These are phyloP conservation scores for Myotis planiceps DNA, from an alignment of 2,797 vertebrate genomes.

Conservation along the genomic window DNA sequence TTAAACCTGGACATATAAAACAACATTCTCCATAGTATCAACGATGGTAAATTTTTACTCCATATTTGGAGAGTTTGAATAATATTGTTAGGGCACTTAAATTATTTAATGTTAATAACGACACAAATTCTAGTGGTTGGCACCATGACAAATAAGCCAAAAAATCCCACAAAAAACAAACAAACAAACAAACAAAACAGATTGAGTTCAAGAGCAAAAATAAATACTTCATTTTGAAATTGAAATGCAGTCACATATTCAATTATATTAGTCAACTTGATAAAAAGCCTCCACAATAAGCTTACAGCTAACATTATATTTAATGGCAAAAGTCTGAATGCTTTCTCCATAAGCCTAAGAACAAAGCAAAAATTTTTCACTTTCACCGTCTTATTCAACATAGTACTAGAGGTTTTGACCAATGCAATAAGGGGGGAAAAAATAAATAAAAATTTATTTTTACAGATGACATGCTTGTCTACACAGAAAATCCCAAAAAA, in stretches of 20 bases:
- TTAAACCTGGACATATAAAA: background rate
- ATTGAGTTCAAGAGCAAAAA: conserved; percentile 31
- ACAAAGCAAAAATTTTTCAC: background rate
- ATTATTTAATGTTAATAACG: background rate
- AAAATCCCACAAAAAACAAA: background rate
- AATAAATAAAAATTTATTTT: background rate
- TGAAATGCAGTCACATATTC: background rate
- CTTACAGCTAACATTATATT: background rate
- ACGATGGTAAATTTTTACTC: background rate
- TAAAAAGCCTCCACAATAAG: background rate
- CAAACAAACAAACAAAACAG: background rate
- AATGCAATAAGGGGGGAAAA: background rate
- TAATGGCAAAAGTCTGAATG: background rate
- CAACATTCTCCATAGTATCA: background rate
- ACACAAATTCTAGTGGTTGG: background rate
- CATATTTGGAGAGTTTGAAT: background rate
- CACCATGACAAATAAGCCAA: background rate
- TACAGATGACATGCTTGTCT: background rate
- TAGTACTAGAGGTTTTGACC: background rate
- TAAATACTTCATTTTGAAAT: background rate
- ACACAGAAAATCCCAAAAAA: background rate
- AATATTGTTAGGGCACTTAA: background rate
- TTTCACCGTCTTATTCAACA: background rate
- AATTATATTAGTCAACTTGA: conserved; percentile 17
- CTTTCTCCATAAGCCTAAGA: background rate